Percentiles rank a stretch among this genome's conserved stretches.
These are phyloP conservation scores for Calameuta idolon DNA, from an alignment of 2,888 invertebrate genomes.

Conservation along the genomic window DNA sequence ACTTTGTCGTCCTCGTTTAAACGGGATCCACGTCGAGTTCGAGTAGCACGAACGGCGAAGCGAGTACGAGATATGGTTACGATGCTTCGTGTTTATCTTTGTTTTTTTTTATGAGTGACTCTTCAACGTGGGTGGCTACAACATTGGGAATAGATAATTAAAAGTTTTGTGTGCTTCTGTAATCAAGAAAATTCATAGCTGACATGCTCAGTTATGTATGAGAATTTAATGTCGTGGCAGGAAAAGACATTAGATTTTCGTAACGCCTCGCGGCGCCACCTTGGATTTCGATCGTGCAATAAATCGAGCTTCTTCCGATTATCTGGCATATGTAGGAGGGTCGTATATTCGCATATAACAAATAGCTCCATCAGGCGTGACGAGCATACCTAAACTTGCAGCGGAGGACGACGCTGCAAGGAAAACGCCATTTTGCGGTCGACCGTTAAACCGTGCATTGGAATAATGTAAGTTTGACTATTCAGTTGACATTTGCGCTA, in stretches of 20 bases:
- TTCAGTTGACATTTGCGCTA: not conserved
- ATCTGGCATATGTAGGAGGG: not conserved
- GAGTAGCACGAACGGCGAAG: too few relatives aligned
- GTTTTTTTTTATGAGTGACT: not conserved
- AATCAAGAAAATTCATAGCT: not conserved
- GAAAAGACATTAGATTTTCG: not conserved
- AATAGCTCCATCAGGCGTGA: conserved; percentile 4
- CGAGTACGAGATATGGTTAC: not conserved
- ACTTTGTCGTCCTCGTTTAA: not conserved
- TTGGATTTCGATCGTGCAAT: conserved; percentile 1
- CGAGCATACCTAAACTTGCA: conserved; percentile 1
- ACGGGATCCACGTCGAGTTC: too few relatives aligned
- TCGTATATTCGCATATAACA: conserved; percentile 4
- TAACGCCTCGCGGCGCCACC: not conserved
- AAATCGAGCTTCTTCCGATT: not conserved
- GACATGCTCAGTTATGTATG: not conserved
- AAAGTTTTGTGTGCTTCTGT: not conserved
- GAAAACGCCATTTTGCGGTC: not conserved
- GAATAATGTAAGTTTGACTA: not conserved
- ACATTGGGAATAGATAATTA: not conserved
- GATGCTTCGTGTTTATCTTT: not conserved
- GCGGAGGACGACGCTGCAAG: not conserved
- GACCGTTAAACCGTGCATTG: not conserved
- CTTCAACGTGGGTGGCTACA: not conserved
- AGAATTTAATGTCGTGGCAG: not conserved